Base-by-base conservation (phyloP, 1,140 invertebrate species). In the Zophobas morio region DNA sequence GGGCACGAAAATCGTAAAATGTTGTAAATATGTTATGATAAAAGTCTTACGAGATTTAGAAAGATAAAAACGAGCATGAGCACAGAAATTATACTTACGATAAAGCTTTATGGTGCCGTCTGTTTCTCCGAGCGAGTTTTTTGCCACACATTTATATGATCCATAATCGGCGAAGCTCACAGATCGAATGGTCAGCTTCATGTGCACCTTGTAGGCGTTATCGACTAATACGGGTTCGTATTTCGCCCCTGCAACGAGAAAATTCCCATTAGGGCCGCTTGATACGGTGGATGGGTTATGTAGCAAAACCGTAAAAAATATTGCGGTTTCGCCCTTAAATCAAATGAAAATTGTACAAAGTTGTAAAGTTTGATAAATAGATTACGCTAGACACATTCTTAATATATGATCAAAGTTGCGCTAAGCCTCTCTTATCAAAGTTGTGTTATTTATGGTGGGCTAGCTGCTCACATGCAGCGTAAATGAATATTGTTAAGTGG, bases 71-170 rank as follows among this genome's bases (percentile, higher is more conserved):
- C 54, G 56, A 36, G 35, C 49, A 42, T 39, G 54, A 54, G 6
- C 49, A 34, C n/a, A 40, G 49, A 54, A 73, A 73, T 63, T 79
- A 76, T 74, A 85, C 84, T 90, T 86, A 97, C 96, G 91, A 85
- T 96, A 96, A 53, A 98, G 87, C 86, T 94, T 93, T 81, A 98
- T 96, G 46, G 91, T 93, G 78, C 95, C 95, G 86, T 96, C 94
- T 5, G 95, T 96, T 81, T 93, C 94, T 5, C 96, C 96, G 4
- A 98, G 88, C 1, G 93, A 93, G 86, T 98, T 98, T 84, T 95
- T 96, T 2, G 96, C 95, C 73, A 96, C 92, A 86, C 96, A 98
- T 84, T 93, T 92, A 84, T 95, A 96, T 3, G 91, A 90, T 37
- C 94, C 94, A 83, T 93, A 96, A 85, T 96, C 94, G 1, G 88